These are phyloP conservation scores for Periophthalmodon schlosseri DNA, from an alignment of 2,113 vertebrate genomes.

Conservation along the genomic window DNA sequence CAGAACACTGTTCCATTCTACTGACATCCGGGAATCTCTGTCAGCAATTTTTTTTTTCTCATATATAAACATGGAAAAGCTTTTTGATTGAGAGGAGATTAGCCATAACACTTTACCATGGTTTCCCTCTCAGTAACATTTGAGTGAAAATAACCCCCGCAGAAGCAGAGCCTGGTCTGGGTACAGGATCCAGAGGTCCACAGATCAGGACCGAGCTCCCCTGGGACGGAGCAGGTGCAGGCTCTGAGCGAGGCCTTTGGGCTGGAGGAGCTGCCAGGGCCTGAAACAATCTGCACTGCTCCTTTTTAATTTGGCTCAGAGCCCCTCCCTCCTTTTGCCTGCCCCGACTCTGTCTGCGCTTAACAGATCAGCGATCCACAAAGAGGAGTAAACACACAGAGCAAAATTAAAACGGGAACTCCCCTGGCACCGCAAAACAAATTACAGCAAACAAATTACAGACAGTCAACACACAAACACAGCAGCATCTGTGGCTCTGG, in stretches of 20 bases:
- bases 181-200: conserved; percentile 84
- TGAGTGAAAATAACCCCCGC: conserved; percentile 1
- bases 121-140: neutral
- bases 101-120: neutral
- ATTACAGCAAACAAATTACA: conserved; percentile 99
- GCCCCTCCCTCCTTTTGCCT: conserved; percentile 79
- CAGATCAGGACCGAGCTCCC: conserved; percentile 95
- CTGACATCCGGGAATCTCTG: neutral
- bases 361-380: conserved; percentile 98
- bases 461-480: conserved; percentile 99
- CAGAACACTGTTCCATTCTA: neutral
- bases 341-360: conserved; percentile 69
- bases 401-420: conserved; percentile 99
- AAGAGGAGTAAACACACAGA: conserved; percentile 97
- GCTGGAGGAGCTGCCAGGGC: conserved; percentile 93
- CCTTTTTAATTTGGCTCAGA: conserved; percentile 89
- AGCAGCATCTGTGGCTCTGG: conserved; percentile 98
- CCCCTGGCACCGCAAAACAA: conserved; percentile 97
- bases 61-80: neutral
- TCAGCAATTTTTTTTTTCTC: neutral
- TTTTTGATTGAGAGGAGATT: conserved; percentile 7
- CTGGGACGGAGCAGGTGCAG: conserved; percentile 97
- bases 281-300: conserved; percentile 95
- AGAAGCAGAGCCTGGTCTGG: conserved; percentile 49
- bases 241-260: conserved; percentile 96